Percentiles rank a stretch among this genome's conserved stretches.
Conservation (phyloP, 2,797 vertebrate species). For the Podarcis lilfordi region DNA sequence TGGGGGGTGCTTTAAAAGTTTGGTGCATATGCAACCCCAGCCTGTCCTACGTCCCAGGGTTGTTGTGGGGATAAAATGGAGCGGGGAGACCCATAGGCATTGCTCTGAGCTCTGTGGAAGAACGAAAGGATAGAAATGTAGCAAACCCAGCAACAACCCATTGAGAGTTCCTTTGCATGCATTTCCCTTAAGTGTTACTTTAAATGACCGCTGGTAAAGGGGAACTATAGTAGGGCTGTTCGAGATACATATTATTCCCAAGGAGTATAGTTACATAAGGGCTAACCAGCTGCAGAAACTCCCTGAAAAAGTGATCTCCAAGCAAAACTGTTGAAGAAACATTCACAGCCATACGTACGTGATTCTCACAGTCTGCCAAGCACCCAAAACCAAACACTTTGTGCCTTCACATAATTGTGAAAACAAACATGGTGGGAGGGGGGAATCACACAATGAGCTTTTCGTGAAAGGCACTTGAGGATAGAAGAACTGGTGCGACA, state of each 20-base stretch:
- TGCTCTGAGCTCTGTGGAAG: too few species aligned
- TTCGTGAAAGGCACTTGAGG: not conserved
- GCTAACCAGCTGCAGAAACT: not conserved
- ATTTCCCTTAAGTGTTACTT: not conserved
- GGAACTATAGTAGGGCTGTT: not conserved
- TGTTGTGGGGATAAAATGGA: too few species aligned
- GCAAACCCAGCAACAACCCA: not conserved
- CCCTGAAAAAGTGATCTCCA: not conserved
- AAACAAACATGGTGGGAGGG: not conserved
- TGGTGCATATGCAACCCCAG: too few species aligned
- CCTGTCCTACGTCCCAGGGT: too few species aligned
- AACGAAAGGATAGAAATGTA: too few species aligned
- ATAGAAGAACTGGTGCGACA: conserved; percentile 2
- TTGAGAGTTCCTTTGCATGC: not conserved
- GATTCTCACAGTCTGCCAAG: not conserved
- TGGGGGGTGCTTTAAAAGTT: too few species aligned
- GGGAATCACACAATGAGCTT: not conserved
- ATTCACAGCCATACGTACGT: not conserved
- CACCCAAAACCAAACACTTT: not conserved
- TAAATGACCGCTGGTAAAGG: not conserved
- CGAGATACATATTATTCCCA: not conserved
- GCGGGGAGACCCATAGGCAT: too few species aligned
- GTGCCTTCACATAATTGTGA: not conserved
- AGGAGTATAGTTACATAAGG: not conserved
- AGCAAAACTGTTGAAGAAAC: not conserved